These are phyloP conservation scores for Acanthopleura granulata DNA, from an alignment of 2,888 invertebrate species.

Conservation along the genomic window DNA sequence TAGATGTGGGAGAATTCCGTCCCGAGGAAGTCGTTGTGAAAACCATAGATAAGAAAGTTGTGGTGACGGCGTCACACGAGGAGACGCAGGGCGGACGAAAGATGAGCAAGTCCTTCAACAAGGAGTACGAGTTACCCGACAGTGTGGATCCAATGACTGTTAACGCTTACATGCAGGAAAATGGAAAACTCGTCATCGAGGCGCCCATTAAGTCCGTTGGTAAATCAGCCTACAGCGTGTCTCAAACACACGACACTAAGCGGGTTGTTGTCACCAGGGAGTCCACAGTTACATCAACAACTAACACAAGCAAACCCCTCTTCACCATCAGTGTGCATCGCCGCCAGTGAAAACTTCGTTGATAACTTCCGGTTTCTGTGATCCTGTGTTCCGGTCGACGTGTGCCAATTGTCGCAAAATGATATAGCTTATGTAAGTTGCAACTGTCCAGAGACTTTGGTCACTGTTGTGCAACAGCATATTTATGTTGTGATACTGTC, in stretches of 20 bases:
- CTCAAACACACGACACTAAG: conserved; percentile 60
- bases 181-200: conserved; percentile 66
- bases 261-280: conserved; percentile 60
- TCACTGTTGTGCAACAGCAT: no score
- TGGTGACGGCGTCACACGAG: conserved; percentile 66
- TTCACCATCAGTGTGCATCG: conserved; percentile 61
- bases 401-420: no score
- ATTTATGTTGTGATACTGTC: no score
- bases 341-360: conserved; percentile 23
- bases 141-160: conserved; percentile 65
- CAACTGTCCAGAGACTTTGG: no score
- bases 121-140: conserved; percentile 68
- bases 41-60: conserved; percentile 65
- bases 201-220: conserved; percentile 61
- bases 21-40: conserved; percentile 67
- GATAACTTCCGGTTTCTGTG: no score
- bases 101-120: conserved; percentile 67
- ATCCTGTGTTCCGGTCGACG: no score
- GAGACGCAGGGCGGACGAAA: conserved; percentile 63
- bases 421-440: no score
- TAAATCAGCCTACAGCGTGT: conserved; percentile 48
- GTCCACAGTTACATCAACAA: conserved; percentile 57
- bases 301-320: conserved; percentile 54
- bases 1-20: conserved; percentile 66
- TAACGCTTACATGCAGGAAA: conserved; percentile 65